Conservation (phyloP, 2,888 invertebrate species). For the Pollenia labialis region DNA sequence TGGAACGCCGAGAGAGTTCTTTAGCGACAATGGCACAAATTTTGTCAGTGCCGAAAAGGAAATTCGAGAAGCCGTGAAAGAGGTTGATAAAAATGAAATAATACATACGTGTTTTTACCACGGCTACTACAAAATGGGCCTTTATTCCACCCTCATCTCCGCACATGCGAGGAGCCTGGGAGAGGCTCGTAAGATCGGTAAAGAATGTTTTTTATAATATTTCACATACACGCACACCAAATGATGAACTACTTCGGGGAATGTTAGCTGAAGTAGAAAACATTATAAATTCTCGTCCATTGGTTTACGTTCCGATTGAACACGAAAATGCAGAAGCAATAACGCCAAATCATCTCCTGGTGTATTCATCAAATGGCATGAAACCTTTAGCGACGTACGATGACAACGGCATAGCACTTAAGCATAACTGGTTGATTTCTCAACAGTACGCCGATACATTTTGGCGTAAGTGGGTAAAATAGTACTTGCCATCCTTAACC, state of each 20-base stretch:
- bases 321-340: constrained; percentile 72
- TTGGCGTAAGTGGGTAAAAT: constrained; percentile 67
- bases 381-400: constrained; percentile 46
- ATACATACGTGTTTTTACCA: constrained; percentile 36
- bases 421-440: constrained; percentile 64
- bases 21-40: constrained; percentile 71
- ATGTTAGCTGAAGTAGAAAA: constrained; percentile 69
- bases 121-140: constrained; percentile 68
- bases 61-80: constrained; percentile 52
- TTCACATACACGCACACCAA: no score
- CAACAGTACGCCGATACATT: constrained; percentile 69
- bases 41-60: constrained; percentile 67
- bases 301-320: background rate
- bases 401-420: constrained; percentile 48
- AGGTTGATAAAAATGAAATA: constrained; percentile 29
- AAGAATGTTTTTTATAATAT: no score
- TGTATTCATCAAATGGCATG: constrained; percentile 69
- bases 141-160: constrained; percentile 69
- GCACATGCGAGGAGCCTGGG: constrained; percentile 69
- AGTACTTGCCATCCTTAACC: constrained; percentile 53
- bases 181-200: no score
- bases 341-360: constrained; percentile 76
- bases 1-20: constrained; percentile 60
- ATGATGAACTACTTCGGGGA: no score
- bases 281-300: constrained; percentile 74